Evolutionary conservation across 30 jellyfish, hydroid and myxozoan species (phyloP), one percentile per base, ranked within the genome.

Genomic region (Sanderia malayensis): DNA sequence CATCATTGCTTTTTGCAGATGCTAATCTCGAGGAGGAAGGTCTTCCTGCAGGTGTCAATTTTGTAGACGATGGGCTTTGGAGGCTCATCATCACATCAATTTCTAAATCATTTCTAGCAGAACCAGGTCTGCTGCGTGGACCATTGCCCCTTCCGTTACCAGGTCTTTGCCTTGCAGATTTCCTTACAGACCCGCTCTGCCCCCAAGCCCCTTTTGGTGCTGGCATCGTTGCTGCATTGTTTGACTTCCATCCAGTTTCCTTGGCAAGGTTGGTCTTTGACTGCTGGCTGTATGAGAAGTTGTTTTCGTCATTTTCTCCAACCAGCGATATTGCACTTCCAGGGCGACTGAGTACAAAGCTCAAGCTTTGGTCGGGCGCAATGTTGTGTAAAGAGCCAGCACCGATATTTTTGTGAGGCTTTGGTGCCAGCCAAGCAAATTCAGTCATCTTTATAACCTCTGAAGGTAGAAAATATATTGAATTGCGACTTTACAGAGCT

Each of bases 201-300:
- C 25, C 47, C 88, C 88, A 76, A 23, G 88, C 88, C 8, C 74
- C 88, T 32, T 49, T 62, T 32, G 63, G 25, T 0, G 88, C 80
- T 0, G 80, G 32, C n/a, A n/a, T n/a, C 73, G 13, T 46, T 4
- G 80, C 63, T 3, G 47, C 66, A 60, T 44, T 61, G 24, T 76
- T 62, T 27, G 72, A 46, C 55, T 46, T 76, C 73, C 80, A 49
- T 28, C 44, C 60, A 31, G 76, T 33, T 33, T 58, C 76, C 26
- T 34, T 21, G n/a, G n/a, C n/a, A 0, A 30, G 4, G n/a, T n/a
- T 15, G 10, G 41, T 29, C 9, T 26, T 28, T 4, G 71, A 70
- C 4, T 30, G 32, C 18, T 67, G 79, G 4, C 34, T 19, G 20
- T 18, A 22, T 20, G 45, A 31, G 4, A 22, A 1, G 27, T 24